A percentile compares a stretch with the other conserved stretches of the same genome.
phyloP scores from a whole-genome alignment of 2,888 invertebrate species.

The Gryllus longicercus region DNA sequence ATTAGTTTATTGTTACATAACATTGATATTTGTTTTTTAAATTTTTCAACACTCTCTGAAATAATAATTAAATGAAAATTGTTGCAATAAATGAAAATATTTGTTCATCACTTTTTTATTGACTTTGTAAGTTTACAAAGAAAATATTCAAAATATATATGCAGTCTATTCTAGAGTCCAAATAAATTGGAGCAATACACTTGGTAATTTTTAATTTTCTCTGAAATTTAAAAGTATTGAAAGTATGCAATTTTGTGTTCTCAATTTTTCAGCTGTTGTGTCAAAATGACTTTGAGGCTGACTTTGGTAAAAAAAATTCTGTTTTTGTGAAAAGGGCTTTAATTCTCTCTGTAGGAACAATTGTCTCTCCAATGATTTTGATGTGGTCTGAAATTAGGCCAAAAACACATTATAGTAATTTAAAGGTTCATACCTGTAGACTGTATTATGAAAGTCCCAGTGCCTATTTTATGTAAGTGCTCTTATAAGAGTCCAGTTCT shows the following conservation, averaged over 20 bases:
- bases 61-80: too few relatives aligned
- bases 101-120: too few relatives aligned
- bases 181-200: too few relatives aligned
- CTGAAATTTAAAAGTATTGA: background rate
- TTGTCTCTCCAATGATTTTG: conserved; percentile 66
- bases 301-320: conserved; percentile 46
- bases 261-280: conserved; percentile 38
- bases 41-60: too few relatives aligned
- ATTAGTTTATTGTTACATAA: too few relatives aligned
- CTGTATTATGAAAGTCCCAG: too few relatives aligned
- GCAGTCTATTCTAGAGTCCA: conserved; percentile 22
- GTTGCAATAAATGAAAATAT: too few relatives aligned
- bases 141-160: too few relatives aligned
- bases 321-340: conserved; percentile 58
- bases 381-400: conserved; percentile 71
- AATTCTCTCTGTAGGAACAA: conserved; percentile 64
- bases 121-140: too few relatives aligned
- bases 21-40: too few relatives aligned
- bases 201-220: too few relatives aligned
- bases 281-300: conserved; percentile 46
- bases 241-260: background rate
- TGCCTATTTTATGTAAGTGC: background rate
- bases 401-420: conserved; percentile 37
- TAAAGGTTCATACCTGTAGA: background rate
- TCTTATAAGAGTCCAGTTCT: conserved; percentile 51